Base-by-base conservation (phyloP, 2,797 vertebrate species). In the Scleropages formosus region DNA sequence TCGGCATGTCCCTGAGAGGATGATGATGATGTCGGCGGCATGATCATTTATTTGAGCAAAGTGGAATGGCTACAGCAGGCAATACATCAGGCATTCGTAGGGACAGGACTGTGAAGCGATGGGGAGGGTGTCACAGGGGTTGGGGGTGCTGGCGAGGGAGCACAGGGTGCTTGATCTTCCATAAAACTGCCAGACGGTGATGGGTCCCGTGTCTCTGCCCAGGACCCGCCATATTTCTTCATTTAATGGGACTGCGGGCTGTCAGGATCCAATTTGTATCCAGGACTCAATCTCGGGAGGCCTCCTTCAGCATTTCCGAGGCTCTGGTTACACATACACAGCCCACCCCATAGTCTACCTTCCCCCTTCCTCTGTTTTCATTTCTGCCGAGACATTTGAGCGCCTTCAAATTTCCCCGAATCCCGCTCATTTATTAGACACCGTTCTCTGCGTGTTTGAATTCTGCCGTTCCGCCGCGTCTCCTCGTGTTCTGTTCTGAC, bases 171-270 rank as follows among this genome's bases (percentile, higher is more conserved):
- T 87, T 85, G 82, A 89, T 89, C 87, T 87, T 89, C 84, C 80
- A 75, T 85, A 78, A 81, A 82, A 79, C 83, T 84, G 82, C 81
- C 78, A 84, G 80, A 79, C 47, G 68, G 81, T 81, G 79, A 88
- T 85, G 73, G 80, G 79, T 80, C 85, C 82, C 77, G 77, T 78
- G 65, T 79, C 84, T 77, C 82, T 64, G 46, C 75, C 59, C 72
- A 78, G 77, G 79, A 73, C 71, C 80, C 81, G 82, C 85, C 81
- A 89, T 88, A 87, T 87, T 89, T 89, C 89, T 88, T 87, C 83
- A 85, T 87, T 86, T 90, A 88, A 89, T 85, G 85, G 84, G 81
- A 90, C 83, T 87, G 83, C 65, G 78, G 82, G 80, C 83, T 89
- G 87, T 88, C 85, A 87, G 83, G 47, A 73, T 82, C 78, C 87